These are phyloP conservation scores for Autographa gamma DNA, from an alignment of 2,888 invertebrate genomes.

Conservation along the genomic window DNA sequence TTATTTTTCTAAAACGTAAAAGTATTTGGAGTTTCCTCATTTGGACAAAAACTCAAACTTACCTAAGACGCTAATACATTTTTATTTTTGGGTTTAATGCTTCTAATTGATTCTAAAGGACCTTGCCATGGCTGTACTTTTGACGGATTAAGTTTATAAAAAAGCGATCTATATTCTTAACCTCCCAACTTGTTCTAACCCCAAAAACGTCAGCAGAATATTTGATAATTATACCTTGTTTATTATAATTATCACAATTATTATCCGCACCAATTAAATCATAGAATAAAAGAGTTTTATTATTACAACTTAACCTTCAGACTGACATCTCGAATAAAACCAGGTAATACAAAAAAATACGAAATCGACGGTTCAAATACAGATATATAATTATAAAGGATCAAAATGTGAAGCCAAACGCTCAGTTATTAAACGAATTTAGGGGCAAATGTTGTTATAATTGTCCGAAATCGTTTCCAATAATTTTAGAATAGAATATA, in stretches of 20 bases:
- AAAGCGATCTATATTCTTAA: not conserved
- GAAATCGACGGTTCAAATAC: constrained; percentile 74
- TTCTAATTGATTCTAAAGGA: not conserved
- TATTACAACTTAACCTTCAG: constrained; percentile 73
- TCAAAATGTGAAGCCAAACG: constrained; percentile 79
- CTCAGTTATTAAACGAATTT: constrained; percentile 84
- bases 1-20: too few relatives aligned
- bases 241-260: constrained; percentile 52
- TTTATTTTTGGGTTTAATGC: too few relatives aligned
- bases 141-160: too few relatives aligned
- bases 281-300: constrained; percentile 72
- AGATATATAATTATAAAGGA: constrained; percentile 86
- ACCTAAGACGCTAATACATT: too few relatives aligned
- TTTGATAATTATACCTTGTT: constrained; percentile 31
- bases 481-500: constrained; percentile 77
- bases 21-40: too few relatives aligned
- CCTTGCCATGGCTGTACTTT: too few relatives aligned
- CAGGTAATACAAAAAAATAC: constrained; percentile 78
- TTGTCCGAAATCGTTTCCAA: constrained; percentile 74
- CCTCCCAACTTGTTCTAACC: not conserved
- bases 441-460: constrained; percentile 87
- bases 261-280: constrained; percentile 70
- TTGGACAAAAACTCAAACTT: too few relatives aligned
- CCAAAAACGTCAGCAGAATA: not conserved
- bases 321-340: constrained; percentile 68